Base-by-base conservation (phyloP, 2,888 invertebrate species). In the Oscheius myriophilus region DNA sequence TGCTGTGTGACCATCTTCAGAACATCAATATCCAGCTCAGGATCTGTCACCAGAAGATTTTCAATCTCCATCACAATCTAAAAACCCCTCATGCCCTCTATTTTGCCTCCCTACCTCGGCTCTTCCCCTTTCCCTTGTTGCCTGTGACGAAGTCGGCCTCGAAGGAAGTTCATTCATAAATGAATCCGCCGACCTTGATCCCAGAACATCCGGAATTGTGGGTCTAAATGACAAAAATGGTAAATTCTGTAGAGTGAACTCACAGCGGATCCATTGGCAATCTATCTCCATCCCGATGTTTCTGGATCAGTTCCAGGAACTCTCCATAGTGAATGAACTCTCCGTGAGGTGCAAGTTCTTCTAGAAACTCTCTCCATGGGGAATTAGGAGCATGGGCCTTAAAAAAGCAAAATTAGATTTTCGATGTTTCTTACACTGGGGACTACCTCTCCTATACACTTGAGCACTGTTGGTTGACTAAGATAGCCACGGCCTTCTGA, bases 11-110 rank as follows among this genome's bases (percentile, higher is more conserved):
- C 69, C 25, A 55, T 21, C 39, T 75, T 75, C 54, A 75, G 59
- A n/a, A 70, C 41, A 9, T 72, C 67, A 9, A 75, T 67, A n/a
- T 75, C 72, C n/a, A 75, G 52, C 16, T 72, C 70, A 12, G 70
- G 69, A 54, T 75, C 51, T 3, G 33, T 6, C 9, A 70, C 45
- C 1, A 75, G 67, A 54, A 70, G 52, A 2, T 63, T 51, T 55
- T 69, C 72, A 3, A 75, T 58, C 16, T 75, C 75, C 33, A 69
- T 43, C 4, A 75, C 46, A 11, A 66, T 49, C 66, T 66, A 11
- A 45, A 65, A 42, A 33, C 33, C 4, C 1, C 18, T n/a, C 26
- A 23, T n/a, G 51, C 11, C n/a, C 9, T 25, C 12, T 1, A 49
- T 1, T 33, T 51, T 9, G 1, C 2, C 25, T 12, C 14, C 52